Percentiles rank a stretch among this genome's conserved stretches.
Evolutionary conservation across 1,140 invertebrate species (phyloP).

Genomic region (Artemia franciscana): DNA sequence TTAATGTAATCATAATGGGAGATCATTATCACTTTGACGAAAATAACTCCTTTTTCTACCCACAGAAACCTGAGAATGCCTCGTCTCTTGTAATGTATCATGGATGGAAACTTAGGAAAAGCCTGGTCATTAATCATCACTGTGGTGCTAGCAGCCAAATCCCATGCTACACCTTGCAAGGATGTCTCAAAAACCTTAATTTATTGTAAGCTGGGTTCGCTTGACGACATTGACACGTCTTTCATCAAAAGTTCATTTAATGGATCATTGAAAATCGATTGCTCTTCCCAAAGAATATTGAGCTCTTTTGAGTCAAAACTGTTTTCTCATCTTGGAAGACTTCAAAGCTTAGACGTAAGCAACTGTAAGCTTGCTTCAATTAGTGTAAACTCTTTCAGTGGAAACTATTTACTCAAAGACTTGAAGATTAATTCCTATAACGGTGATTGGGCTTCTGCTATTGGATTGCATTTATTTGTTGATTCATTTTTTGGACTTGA

Average conservation of each 20-base stretch:
- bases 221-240: background rate
- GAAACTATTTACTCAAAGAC: constrained; percentile 30
- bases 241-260: background rate
- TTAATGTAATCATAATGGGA: too few species aligned
- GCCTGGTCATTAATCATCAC: too few species aligned
- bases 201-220: too few species aligned
- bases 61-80: too few species aligned
- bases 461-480: background rate
- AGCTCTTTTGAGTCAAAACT: background rate
- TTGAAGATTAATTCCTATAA: constrained; percentile 67
- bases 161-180: too few species aligned
- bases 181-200: too few species aligned
- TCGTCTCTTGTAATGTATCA: too few species aligned
- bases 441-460: constrained; percentile 59
- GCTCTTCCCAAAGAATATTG: background rate
- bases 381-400: background rate
- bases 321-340: background rate
- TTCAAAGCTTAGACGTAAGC: background rate
- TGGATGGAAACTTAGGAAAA: too few species aligned
- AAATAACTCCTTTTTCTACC: too few species aligned
- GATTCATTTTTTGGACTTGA: background rate
- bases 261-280: background rate
- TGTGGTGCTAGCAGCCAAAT: too few species aligned
- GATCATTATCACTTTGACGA: too few species aligned
- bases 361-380: background rate